Base-by-base conservation (phyloP, 2,113 vertebrate genomes). In the Planiliza haematocheilus region DNA sequence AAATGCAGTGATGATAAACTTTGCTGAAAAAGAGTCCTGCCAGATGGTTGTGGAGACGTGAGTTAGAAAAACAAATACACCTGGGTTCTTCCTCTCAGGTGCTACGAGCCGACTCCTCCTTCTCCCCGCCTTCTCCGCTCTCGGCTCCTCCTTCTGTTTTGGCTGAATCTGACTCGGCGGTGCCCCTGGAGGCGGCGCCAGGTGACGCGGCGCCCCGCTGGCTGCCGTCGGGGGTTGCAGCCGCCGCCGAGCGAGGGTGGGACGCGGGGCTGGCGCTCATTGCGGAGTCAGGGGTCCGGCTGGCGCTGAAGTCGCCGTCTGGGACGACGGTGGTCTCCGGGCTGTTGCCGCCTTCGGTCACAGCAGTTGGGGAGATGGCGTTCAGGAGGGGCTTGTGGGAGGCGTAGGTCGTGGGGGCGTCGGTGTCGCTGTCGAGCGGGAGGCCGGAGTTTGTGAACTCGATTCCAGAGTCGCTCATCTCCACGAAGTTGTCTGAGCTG, bases 351-450 rank as follows among this genome's bases (percentile, higher is more conserved):
- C 6, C 82, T 1, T 39, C 68, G 1, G 70, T 89, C 38, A 87
- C 24, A 13, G 86, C 89, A 2, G 85, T 84, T 0, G 89, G 90
- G 10, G 76, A 89, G 18, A 75, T 20, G 9, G 89, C 88, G 13
- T 92, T 89, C 38, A 92, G 74, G 3, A 92, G 89, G 10, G 83
- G 83, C 71, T 91, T 91, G 82, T 89, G 80, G 65, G 92, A 93
- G 51, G 88, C 78, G 49, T 83, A 89, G 60, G 88, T 91, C 62
- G 74, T 80, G 3, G 51, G 85, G 0, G 42, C 74, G 0, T 93
- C 93, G 0, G 92, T 91, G 86, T 93, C 93, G 9, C 92, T 94
- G 90, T 94, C 93, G 38, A 91, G 57, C 0, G 93, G 92, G 38
- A 91, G 69, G 7, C 65, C 77, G 0, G 90, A 83, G 38, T 0